phyloP scores from a whole-genome alignment of 2,888 invertebrate species.

The Aphodius granarius region DNA sequence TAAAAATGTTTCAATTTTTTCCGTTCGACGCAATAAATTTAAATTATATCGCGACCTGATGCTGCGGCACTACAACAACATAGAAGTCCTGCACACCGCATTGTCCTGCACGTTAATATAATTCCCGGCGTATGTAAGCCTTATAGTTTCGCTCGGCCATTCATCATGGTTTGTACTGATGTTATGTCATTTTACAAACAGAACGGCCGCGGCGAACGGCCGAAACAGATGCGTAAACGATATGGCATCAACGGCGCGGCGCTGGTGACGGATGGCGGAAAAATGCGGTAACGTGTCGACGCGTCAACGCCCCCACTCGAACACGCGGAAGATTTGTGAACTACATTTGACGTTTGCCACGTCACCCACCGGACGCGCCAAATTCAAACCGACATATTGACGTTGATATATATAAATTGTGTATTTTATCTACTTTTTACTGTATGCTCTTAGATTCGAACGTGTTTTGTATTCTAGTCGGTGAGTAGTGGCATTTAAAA shows the following conservation, averaged over 20 bases:
- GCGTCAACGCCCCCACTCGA: constrained; percentile 6
- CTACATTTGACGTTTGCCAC: neutral
- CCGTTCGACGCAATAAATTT: constrained; percentile 9
- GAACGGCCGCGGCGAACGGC: constrained; percentile 11
- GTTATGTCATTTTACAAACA: constrained; percentile 30
- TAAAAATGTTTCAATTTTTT: constrained; percentile 13
- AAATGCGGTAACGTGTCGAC: constrained; percentile 3
- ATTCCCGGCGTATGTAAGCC: constrained; percentile 13
- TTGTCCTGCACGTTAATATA: neutral
- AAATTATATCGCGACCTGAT: constrained; percentile 5
- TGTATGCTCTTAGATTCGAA: too few species aligned
- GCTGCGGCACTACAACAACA: neutral
- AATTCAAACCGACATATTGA: neutral
- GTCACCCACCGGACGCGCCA: neutral
- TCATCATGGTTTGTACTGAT: constrained; percentile 25
- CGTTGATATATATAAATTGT: neutral
- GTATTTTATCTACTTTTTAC: too few species aligned
- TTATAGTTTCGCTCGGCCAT: constrained; percentile 21
- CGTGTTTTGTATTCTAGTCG: neutral
- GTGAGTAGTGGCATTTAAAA: neutral
- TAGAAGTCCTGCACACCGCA: neutral
- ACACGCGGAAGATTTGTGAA: neutral
- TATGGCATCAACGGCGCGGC: neutral
- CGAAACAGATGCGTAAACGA: constrained; percentile 8
- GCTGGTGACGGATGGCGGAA: constrained; percentile 5